Evolutionary conservation across 2,797 vertebrate genomes (phyloP), one percentile per base, ranked within the genome.

Genomic region (Sternarchorhynchus goeldii): DNA sequence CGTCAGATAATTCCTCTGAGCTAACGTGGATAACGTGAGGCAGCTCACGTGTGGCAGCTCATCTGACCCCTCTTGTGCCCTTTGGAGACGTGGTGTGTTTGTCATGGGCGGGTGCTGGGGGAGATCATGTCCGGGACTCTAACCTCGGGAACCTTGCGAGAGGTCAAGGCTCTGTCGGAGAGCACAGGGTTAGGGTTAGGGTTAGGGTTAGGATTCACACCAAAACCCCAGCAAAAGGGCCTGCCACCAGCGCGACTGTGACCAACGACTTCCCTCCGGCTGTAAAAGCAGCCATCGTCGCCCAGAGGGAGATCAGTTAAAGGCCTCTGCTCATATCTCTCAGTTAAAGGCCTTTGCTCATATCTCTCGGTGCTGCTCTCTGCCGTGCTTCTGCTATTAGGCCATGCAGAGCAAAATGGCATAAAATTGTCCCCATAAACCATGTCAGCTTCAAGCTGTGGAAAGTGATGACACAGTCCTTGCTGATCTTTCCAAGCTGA

Each of bases 111-210:
- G 41, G 20, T 79, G 79, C 62, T 70, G 81, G 82, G 77, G 25
- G 75, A 64, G 58, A 73, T 60, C 55, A 57, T 73, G 71, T 85
- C 80, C 60, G 77, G 59, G 73, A 64, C 82, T 72, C 59, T 83
- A 77, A 86, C 81, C 80, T 78, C 66, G 71, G 81, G 66, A 75
- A 56, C 41, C 25, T 63, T 78, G 63, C 57, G 59, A 45, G 21
- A 86, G 85, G 84, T 82, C 79, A 87, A 88, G 83, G 81, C 74
- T 78, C 82, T 86, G 83, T 87, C 81, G 86, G 69, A 76, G 75
- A 72, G n/a, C 39, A 25, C 78, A 53, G 58, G 21, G 59, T 50
- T 25, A 25, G 25, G 25, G 25, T 25, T 25, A 25, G 25, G 25
- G 25, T 25, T 25, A 25, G 25, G 25, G 25, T 25, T 25, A 25